Evolutionary conservation across 2,888 invertebrate genomes (phyloP), one percentile per base, ranked within the genome.

Genomic region (Monochamus alternatus): DNA sequence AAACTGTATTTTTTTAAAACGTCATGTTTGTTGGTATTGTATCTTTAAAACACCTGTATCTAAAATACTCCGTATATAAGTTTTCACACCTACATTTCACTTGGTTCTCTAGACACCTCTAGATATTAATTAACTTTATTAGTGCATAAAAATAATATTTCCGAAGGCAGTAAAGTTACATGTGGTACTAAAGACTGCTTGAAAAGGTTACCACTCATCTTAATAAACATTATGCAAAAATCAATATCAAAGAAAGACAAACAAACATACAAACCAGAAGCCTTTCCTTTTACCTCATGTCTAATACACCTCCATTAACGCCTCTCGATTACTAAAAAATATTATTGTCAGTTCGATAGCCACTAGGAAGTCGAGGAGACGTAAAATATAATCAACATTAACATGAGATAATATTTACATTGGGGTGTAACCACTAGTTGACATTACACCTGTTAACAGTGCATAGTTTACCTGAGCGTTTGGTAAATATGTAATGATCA

Each of bases 401-500:
- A 71, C 70, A 32, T 52, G 63, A 44, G 70, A 71, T 52, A 75
- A 66, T 75, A 75, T 71, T 71, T 75, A 71, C 67, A 71, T 55
- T 66, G n/a, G 71, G 69, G 65, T 59, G 64, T 58, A 67, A 60
- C 74, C 67, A 76, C 75, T 63, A 75, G 75, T 76, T 77, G 74
- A 77, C 79, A 73, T 68, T 75, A 67, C 76, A 78, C 76, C 73
- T 78, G 74, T 76, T 71, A 79, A 77, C 71, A 65, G 78, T 74
- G 68, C 74, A 75, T 74, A 59, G 67, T 52, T 67, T 67, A 70
- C 60, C 64, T 63, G 70, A 78, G 75, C 72, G 73, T 74, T 78
- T 67, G 73, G 75, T 75, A 78, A 78, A 78, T 74, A 78, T 52
- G 52, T 52, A 69, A 71, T 52, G 63, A 71, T 63, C 43, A 30